Evolutionary conservation across 64 coral and sea anemone species (phyloP).

Genomic region (Montipora sp.): DNA sequence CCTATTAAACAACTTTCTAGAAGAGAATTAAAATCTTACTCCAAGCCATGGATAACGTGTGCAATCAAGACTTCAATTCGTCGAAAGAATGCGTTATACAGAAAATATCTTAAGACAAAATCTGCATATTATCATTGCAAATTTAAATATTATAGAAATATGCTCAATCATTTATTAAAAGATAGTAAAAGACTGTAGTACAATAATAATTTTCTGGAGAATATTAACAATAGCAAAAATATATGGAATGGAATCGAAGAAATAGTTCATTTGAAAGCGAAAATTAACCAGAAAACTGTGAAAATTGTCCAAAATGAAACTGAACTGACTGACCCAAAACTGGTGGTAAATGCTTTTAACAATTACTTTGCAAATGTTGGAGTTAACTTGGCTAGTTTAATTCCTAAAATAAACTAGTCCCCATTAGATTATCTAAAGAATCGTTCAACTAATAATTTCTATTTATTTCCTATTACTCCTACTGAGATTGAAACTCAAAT

Average conservation of each 20-base stretch:
- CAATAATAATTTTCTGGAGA: constrained; percentile 15
- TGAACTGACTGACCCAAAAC: constrained; percentile 41
- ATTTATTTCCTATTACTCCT: not conserved
- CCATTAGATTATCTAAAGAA: constrained; percentile 9
- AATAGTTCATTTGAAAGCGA: constrained; percentile 7
- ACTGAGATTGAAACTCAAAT: constrained; percentile 29
- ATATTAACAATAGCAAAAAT: not conserved
- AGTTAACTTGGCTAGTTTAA: constrained; percentile 12
- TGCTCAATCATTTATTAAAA: constrained; percentile 26
- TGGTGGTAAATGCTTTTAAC: constrained; percentile 44
- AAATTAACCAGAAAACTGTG: not conserved
- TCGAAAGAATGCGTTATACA: too few species aligned
- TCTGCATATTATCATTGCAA: too few species aligned
- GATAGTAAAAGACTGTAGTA: constrained; percentile 14
- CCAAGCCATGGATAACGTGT: constrained; percentile 4
- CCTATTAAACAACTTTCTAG: too few species aligned
- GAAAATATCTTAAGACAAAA: too few species aligned
- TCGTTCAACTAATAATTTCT: not conserved
- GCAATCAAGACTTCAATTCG: not conserved
- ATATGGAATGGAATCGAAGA: constrained; percentile 29
- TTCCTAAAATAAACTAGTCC: constrained; percentile 15
- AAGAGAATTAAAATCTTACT: too few species aligned
- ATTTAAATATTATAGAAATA: not conserved
- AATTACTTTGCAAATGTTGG: constrained; percentile 48
- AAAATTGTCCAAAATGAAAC: constrained; percentile 1